Conservation (phyloP, 30 jellyfish, hydroid and myxozoan species). For the Chrysaora quinquecirrha region DNA sequence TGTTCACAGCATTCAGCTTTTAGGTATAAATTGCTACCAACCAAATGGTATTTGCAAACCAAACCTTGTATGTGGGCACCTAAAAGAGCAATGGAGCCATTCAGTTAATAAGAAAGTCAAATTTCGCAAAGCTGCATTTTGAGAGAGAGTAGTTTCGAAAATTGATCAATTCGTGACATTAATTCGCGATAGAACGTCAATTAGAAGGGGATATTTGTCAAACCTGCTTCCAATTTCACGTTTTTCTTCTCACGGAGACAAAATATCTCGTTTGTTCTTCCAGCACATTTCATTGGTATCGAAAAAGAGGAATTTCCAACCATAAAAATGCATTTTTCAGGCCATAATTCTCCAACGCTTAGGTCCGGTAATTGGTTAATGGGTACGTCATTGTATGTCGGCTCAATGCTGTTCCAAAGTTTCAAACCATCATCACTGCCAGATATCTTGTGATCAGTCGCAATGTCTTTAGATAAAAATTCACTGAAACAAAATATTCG, state of each 20-base stretch:
- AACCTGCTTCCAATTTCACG: conserved; percentile 44
- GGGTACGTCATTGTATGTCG: conserved; percentile 3
- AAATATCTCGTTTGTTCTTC: conserved; percentile 4
- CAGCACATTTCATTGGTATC: conserved; percentile 40
- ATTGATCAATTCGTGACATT: too few species aligned
- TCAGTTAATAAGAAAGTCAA: too few species aligned
- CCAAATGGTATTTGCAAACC: conserved; percentile 21
- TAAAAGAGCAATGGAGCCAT: too few species aligned
- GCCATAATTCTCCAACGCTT: conserved; percentile 49
- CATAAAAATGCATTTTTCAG: conserved; percentile 37
- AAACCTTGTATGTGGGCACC: conserved; percentile 35
- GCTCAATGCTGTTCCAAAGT: conserved; percentile 29
- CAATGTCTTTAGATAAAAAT: too few species aligned
- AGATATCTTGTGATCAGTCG: too few species aligned
- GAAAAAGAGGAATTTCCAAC: conserved; percentile 51
- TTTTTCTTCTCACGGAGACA: not conserved
- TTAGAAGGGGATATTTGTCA: too few species aligned
- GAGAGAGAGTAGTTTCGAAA: too few species aligned
- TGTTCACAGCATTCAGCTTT: conserved; percentile 36
- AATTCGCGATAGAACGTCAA: too few species aligned
- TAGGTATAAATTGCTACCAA: conserved; percentile 21
- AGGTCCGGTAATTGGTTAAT: conserved; percentile 14
- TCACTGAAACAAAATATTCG: too few species aligned
- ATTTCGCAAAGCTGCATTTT: too few species aligned
- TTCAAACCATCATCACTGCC: too few species aligned